Conservation (phyloP, 1,140 invertebrate species). For the Lineus longissimus region DNA sequence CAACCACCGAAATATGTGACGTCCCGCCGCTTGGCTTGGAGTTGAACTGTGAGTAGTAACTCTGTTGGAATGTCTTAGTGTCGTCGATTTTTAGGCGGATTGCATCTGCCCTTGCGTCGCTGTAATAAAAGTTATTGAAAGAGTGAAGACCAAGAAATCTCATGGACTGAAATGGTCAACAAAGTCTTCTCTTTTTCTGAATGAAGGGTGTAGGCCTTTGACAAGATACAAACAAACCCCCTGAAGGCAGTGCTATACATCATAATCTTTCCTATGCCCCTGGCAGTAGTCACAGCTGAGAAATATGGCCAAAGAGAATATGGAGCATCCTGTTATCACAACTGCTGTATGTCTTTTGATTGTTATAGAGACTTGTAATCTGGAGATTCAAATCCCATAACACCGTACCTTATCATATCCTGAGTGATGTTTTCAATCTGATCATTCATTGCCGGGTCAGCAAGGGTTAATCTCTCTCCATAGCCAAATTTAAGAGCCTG, state of each 20-base stretch:
- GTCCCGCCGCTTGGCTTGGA: conserved; percentile 63
- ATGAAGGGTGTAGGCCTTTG: too few relatives aligned
- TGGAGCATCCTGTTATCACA: too few relatives aligned
- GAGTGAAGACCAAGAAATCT: conserved; percentile 4
- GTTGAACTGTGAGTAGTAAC: conserved; percentile 24
- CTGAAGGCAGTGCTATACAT: too few relatives aligned
- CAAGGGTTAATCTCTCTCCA: conserved; percentile 74
- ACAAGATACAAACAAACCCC: background rate
- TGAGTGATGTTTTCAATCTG: conserved; percentile 23
- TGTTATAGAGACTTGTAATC: too few relatives aligned
- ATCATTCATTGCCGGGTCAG: conserved; percentile 65
- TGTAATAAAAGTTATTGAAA: conserved; percentile 15
- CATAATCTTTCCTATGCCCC: too few relatives aligned
- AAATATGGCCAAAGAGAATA: too few relatives aligned
- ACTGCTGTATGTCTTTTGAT: too few relatives aligned
- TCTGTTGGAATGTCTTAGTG: conserved; percentile 58
- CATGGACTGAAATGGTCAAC: too few relatives aligned
- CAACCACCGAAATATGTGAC: conserved; percentile 81
- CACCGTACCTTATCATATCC: conserved; percentile 24
- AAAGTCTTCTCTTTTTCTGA: too few relatives aligned
- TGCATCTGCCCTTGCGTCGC: conserved; percentile 59
- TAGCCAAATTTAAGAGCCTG: conserved; percentile 91
- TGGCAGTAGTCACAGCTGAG: background rate
- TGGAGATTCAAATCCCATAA: too few relatives aligned
- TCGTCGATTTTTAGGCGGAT: conserved; percentile 69